Evolutionary conservation across 2,113 vertebrate genomes (phyloP).

Genomic region (Scophthalmus maximus): DNA sequence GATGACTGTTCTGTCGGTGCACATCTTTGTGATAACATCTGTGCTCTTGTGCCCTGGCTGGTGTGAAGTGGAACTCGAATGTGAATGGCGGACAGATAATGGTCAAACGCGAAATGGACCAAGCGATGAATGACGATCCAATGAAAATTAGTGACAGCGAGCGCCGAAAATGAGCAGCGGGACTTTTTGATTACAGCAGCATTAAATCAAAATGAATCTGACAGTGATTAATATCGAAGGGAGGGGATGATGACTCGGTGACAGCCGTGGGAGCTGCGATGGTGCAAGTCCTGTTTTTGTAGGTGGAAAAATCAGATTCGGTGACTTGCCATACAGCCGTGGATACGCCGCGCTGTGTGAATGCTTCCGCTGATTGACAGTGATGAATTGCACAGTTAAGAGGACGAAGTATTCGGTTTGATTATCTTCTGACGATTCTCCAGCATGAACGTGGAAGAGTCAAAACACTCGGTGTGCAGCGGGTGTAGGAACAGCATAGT

Average conservation of each 20-base stretch:
- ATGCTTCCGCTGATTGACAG: conserved; percentile 36
- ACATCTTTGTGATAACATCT: conserved; percentile 27
- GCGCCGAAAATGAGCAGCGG: conserved; percentile 37
- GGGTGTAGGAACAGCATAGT: not conserved
- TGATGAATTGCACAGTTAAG: conserved; percentile 58
- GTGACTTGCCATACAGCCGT: conserved; percentile 8
- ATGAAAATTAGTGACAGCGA: conserved; percentile 53
- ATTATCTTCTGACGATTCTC: not conserved
- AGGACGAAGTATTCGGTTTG: conserved; percentile 18
- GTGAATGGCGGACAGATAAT: conserved; percentile 41
- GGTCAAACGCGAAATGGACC: conserved; percentile 12
- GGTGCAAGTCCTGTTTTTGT: not conserved
- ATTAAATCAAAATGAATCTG: conserved; percentile 41
- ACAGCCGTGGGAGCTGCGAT: conserved; percentile 11
- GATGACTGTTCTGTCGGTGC: conserved; percentile 19
- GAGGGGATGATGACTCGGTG: conserved; percentile 22
- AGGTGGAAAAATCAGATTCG: conserved; percentile 57
- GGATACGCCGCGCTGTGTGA: conserved; percentile 5
- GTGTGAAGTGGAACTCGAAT: conserved; percentile 28
- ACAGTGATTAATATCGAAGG: conserved; percentile 47
- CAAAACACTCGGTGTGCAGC: not conserved
- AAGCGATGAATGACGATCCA: conserved; percentile 52
- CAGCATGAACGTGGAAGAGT: too few species aligned
- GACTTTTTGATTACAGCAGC: conserved; percentile 36
- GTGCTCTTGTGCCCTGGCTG: conserved; percentile 2